Evolutionary conservation across 2,888 invertebrate species (phyloP), one percentile per base, ranked within the genome.

Genomic region (Acrobasis suavella): DNA sequence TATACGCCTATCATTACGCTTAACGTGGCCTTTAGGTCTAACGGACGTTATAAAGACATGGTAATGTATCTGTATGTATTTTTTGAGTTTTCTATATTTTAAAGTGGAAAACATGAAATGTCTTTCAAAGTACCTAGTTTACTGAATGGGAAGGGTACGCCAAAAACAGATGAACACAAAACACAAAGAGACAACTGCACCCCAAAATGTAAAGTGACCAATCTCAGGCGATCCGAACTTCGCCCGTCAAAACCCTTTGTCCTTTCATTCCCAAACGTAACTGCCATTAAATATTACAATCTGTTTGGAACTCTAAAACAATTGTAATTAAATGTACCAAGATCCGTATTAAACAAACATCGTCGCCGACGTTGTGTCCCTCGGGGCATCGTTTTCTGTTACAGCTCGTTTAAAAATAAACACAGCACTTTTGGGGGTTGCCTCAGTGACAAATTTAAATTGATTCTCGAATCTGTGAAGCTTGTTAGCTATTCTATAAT

Each of bases 331-430:
- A 74, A 73, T 66, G 71, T 62, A 63, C 63, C 15, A 59, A 85
- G 81, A 80, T 82, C 75, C 78, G 82, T 80, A 84, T 88, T 87
- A 86, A 82, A 80, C 72, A 81, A 82, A 83, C 82, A 81, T 80
- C 76, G 76, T 66, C 70, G 68, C 70, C 74, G 74, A 22, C 22
- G 22, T 2, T 22, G n/a, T 22, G 67, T 65, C 71, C 87, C 83
- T 82, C 58, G 65, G 82, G 81, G 38, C 32, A 32, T 75, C 74
- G 84, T 80, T 6, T n/a, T 12, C 12, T 46, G n/a, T n/a, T n/a
- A 46, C n/a, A n/a, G 14, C 46, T 46, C 46, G 46, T n/a, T 46
- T 46, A 3, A 83, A 84, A 83, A 82, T 79, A 83, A 78, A 80
- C 74, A 68, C 65, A 64, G 66, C 69, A 67, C 68, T 69, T 72